Conservation (phyloP, 2,113 vertebrate species). For the Junco hyemalis region DNA sequence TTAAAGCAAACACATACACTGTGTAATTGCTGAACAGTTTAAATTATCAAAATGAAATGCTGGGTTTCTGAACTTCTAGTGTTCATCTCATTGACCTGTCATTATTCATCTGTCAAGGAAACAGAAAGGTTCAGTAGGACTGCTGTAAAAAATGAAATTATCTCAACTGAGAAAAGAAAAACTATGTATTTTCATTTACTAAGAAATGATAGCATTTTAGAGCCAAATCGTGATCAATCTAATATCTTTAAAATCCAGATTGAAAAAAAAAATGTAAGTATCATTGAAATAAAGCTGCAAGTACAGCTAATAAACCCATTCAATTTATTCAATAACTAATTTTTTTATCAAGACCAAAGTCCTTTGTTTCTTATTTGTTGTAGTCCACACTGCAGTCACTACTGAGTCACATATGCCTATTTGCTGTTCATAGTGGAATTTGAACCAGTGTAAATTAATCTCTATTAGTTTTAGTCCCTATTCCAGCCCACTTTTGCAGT, state of each 20-base stretch:
- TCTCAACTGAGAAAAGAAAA: not conserved
- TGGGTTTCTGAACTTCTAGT: not conserved
- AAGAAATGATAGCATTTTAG: not conserved
- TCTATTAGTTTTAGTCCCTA: too few species aligned
- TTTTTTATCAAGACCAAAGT: not conserved
- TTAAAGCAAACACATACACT: not conserved
- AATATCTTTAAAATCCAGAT: not conserved
- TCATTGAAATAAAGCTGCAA: not conserved
- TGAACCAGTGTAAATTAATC: not conserved
- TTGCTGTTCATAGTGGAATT: not conserved
- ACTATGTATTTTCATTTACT: not conserved
- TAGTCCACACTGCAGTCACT: not conserved
- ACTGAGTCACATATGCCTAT: not conserved
- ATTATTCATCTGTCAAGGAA: not conserved
- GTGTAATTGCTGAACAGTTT: not conserved
- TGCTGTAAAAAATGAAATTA: not conserved
- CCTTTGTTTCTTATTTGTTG: not conserved
- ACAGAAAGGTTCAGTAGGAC: not conserved
- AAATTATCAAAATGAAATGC: not conserved
- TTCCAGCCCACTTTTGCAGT: not conserved
- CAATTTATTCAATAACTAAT: not conserved
- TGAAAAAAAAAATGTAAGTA: not conserved
- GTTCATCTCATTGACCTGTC: not conserved
- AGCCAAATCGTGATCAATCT: not conserved
- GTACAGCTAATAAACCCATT: not conserved